Conservation (phyloP, 2,797 vertebrate species). For the Cuculus canorus region DNA sequence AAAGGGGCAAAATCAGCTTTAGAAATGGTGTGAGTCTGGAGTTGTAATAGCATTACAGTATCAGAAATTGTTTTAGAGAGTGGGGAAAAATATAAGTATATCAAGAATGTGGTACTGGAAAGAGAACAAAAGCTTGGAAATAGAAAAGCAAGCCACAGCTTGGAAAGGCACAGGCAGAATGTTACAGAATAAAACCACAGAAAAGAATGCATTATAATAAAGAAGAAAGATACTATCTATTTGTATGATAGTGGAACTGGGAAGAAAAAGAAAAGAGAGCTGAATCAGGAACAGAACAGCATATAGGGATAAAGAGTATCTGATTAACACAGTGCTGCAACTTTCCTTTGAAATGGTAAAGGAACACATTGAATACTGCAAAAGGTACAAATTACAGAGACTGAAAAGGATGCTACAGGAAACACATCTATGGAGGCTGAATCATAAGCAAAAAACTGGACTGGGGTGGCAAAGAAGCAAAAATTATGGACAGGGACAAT, state of each 20-base stretch:
- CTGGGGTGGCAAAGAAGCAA: not conserved
- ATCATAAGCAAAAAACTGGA: not conserved
- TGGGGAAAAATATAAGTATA: not conserved
- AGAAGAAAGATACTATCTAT: not conserved
- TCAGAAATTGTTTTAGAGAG: not conserved
- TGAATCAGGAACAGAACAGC: not conserved
- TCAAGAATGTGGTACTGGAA: not conserved
- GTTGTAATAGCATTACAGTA: not conserved
- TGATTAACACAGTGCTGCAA: not conserved
- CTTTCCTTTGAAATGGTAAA: not conserved
- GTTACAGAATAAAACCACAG: not conserved
- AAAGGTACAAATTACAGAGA: not conserved
- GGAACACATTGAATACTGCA: not conserved
- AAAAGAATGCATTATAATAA: not conserved
- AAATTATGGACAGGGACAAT: constrained; percentile 17
- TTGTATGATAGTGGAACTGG: not conserved
- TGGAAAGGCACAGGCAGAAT: not conserved
- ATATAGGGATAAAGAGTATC: not conserved
- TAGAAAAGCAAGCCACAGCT: not conserved
- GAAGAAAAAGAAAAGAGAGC: not conserved
- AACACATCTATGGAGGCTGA: not conserved
- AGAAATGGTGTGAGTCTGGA: not conserved
- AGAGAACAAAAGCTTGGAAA: not conserved
- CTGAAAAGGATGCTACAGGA: not conserved
- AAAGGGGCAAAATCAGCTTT: not conserved